These are phyloP conservation scores for Epicampocera succincta DNA, from an alignment of 2,888 invertebrate genomes.

Conservation along the genomic window DNA sequence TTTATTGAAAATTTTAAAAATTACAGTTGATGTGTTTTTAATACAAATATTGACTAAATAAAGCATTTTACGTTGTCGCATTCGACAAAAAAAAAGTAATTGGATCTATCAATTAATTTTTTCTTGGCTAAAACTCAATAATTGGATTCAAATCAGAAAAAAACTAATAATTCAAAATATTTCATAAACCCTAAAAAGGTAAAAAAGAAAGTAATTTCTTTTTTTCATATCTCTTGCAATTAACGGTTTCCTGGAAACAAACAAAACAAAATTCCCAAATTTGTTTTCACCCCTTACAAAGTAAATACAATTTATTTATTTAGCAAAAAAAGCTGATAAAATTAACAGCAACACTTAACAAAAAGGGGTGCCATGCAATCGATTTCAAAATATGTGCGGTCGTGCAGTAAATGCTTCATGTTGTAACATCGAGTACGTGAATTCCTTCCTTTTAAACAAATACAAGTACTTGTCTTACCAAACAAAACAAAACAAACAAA, in stretches of 20 bases:
- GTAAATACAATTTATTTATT: constrained; percentile 27
- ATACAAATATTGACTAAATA: too few species aligned
- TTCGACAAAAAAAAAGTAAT: too few species aligned
- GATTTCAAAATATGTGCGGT: constrained; percentile 57
- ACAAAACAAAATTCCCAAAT: neutral
- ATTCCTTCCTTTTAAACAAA: constrained; percentile 36
- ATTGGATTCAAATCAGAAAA: neutral
- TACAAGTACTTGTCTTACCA: constrained; percentile 24
- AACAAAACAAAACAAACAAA: neutral
- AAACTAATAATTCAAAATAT: neutral
- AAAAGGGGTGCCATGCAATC: constrained; percentile 68
- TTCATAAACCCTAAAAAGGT: neutral
- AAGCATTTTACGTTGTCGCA: too few species aligned
- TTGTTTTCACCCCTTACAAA: constrained; percentile 3
- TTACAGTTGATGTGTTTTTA: too few species aligned
- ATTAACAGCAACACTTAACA: constrained; percentile 40
- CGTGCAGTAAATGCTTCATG: constrained; percentile 68
- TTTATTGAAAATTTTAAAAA: too few species aligned
- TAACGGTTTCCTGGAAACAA: neutral
- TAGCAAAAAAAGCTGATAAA: constrained; percentile 37
- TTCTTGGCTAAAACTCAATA: neutral
- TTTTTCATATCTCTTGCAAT: neutral
- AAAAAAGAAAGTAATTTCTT: too few species aligned
- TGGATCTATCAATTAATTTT: too few species aligned
- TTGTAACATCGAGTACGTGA: constrained; percentile 59